phyloP scores from a whole-genome alignment of 2,113 vertebrate genomes.

The Tragelaphus scriptus region DNA sequence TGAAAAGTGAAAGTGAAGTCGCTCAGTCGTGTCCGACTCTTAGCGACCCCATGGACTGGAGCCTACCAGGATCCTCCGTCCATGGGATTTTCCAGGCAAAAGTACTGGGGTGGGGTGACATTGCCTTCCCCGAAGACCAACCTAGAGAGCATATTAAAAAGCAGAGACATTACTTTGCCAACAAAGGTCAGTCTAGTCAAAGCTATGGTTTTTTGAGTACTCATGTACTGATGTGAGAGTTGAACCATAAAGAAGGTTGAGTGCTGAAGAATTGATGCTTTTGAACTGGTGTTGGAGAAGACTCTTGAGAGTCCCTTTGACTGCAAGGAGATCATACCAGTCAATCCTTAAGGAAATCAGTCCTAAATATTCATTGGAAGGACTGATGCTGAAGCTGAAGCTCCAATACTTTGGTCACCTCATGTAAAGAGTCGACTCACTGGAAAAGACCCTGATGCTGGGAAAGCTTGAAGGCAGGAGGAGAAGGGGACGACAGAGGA shows the following conservation, averaged over 20 bases:
- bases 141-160: neutral
- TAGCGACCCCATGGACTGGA: no score
- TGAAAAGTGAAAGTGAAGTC: no score
- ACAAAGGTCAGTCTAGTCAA: neutral
- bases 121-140: neutral
- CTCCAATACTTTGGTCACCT: neutral
- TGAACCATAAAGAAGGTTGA: neutral
- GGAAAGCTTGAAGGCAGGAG: neutral
- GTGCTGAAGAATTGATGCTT: neutral
- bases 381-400: neutral
- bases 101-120: no score
- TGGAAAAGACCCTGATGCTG: neutral
- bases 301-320: neutral
- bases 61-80: no score
- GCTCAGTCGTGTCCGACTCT: no score
- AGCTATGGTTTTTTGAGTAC: neutral
- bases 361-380: neutral
- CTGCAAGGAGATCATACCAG: neutral
- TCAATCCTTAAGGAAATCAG: neutral
- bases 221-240: neutral
- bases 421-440: neutral
- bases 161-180: neutral
- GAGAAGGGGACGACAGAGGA: neutral
- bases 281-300: neutral
- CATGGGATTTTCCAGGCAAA: no score